phyloP scores from a whole-genome alignment of 2,797 vertebrate genomes.

The Telmatherina bonti region DNA sequence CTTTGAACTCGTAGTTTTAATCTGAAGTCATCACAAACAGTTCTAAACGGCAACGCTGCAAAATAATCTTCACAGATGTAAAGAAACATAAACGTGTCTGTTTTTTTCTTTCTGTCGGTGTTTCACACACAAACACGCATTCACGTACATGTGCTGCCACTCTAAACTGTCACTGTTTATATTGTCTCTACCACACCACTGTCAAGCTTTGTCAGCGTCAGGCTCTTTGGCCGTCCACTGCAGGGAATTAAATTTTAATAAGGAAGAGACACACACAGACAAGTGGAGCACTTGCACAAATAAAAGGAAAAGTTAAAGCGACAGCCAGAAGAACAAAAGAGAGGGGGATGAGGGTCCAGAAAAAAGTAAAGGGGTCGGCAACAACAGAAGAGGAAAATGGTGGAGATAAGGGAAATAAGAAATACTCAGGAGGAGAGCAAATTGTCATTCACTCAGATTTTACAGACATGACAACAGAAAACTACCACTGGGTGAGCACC shows the following conservation, averaged over 20 bases:
- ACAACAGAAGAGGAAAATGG: constrained; percentile 12
- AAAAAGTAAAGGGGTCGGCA: not conserved
- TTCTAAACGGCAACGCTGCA: constrained; percentile 23
- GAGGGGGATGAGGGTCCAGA: not conserved
- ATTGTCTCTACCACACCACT: constrained; percentile 60
- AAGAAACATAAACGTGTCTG: constrained; percentile 36
- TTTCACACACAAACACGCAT: constrained; percentile 10
- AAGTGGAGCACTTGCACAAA: constrained; percentile 6
- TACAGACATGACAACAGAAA: constrained; percentile 34
- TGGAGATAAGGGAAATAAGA: constrained; percentile 14
- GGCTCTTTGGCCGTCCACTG: constrained; percentile 60
- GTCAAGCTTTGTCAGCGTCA: constrained; percentile 67
- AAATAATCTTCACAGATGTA: constrained; percentile 6
- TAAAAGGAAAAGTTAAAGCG: constrained; percentile 14
- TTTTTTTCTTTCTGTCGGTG: constrained; percentile 4
- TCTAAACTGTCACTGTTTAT: constrained; percentile 51
- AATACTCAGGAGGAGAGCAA: constrained; percentile 5
- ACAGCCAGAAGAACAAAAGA: constrained; percentile 23
- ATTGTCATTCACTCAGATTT: constrained; percentile 33
- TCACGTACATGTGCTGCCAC: constrained; percentile 9
- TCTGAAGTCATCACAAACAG: constrained; percentile 55
- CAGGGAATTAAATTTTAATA: constrained; percentile 78
- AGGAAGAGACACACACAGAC: constrained; percentile 13
- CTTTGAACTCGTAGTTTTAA: constrained; percentile 38
- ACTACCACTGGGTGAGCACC: constrained; percentile 22